A percentile compares a stretch with the other conserved stretches of the same genome.
These are phyloP conservation scores for Cantharis lateralis DNA, from an alignment of 2,888 invertebrate genomes.

Conservation along the genomic window DNA sequence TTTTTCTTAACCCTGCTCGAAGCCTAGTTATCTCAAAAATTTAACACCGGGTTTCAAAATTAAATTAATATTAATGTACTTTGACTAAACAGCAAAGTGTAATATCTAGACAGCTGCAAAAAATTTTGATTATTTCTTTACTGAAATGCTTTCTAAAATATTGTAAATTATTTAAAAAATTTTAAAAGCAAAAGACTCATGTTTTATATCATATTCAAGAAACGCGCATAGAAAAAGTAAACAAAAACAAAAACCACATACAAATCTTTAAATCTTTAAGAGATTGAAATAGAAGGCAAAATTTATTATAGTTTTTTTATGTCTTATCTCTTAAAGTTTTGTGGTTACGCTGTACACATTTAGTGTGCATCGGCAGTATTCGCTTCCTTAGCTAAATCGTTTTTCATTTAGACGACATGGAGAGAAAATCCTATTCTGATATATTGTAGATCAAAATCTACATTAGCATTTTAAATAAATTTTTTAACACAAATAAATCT, in stretches of 20 bases:
- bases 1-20: neutral
- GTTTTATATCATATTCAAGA: neutral
- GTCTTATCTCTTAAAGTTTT: constrained; percentile 11
- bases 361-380: constrained; percentile 9
- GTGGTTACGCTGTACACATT: constrained; percentile 8
- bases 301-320: constrained; percentile 13
- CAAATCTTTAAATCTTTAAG: constrained; percentile 3
- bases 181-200: neutral
- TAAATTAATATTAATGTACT: neutral
- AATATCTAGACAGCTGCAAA: too few species aligned
- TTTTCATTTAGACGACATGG: constrained; percentile 17
- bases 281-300: constrained; percentile 7
- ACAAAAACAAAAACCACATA: neutral
- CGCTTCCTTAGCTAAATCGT: constrained; percentile 13
- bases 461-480: constrained; percentile 6
- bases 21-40: neutral
- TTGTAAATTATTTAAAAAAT: neutral
- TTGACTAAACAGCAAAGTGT: too few species aligned
- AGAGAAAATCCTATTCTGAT: constrained; percentile 10
- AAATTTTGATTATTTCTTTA: neutral
- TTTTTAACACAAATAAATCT: neutral
- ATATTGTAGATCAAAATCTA: constrained; percentile 14
- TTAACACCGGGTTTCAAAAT: too few species aligned
- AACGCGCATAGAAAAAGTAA: neutral
- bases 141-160: neutral